Conservation (phyloP, 2,797 vertebrate genomes). For the Decapterus maruadsi region DNA sequence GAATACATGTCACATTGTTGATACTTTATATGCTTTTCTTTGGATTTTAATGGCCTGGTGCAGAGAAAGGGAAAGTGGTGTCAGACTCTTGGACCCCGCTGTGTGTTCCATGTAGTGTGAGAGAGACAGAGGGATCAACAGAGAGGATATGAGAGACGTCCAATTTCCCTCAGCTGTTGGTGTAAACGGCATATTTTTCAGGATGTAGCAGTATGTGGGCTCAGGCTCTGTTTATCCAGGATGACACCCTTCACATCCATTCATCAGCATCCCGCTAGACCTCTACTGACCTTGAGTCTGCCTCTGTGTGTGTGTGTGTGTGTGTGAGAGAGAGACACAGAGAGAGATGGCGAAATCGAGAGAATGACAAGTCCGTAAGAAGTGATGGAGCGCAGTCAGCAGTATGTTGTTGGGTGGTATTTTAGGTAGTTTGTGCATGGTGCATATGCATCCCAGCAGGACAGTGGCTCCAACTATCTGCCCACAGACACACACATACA, state of each 20-base stretch:
- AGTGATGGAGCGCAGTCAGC: slow-evolving; percentile 44
- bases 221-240: slow-evolving; percentile 76
- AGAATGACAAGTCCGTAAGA: slow-evolving; percentile 18
- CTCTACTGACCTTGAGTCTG: slow-evolving; percentile 71
- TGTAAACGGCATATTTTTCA: slow-evolving; percentile 73
- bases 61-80: no score
- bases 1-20: no score
- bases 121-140: slow-evolving; percentile 17
- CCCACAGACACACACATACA: slow-evolving; percentile 1
- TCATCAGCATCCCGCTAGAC: slow-evolving; percentile 75
- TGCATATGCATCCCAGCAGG: slow-evolving; percentile 28
- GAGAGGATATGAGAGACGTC: slow-evolving; percentile 67
- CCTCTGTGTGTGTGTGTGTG: slow-evolving; percentile 23
- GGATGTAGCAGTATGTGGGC: slow-evolving; percentile 77
- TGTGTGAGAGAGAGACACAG: neutral
- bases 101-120: slow-evolving; percentile 22
- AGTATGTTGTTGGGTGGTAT: slow-evolving; percentile 34
- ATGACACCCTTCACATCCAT: slow-evolving; percentile 78
- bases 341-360: slow-evolving; percentile 18
- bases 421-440: slow-evolving; percentile 30
- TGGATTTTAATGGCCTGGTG: neutral
- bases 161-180: slow-evolving; percentile 67
- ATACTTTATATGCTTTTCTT: neutral
- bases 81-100: neutral
- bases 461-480: neutral